phyloP scores from a whole-genome alignment of 2,888 invertebrate species.

The Phengaris arion region DNA sequence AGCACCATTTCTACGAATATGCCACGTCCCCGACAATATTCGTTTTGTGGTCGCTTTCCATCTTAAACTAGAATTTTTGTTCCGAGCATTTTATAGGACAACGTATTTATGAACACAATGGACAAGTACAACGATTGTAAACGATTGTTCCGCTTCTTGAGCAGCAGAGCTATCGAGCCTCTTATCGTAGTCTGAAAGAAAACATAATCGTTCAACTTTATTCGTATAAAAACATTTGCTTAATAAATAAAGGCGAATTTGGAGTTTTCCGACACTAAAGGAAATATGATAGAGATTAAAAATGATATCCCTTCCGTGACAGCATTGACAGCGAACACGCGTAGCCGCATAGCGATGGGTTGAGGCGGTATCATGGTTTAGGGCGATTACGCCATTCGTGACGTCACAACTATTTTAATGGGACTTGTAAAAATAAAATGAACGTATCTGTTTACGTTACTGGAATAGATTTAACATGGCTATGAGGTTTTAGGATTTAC shows the following conservation, averaged over 20 bases:
- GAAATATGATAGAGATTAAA: conserved; percentile 4
- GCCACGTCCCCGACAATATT: too few species aligned
- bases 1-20: neutral
- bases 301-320: conserved; percentile 11
- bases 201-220: neutral
- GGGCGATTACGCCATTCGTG: conserved; percentile 34
- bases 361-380: conserved; percentile 29
- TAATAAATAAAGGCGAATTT: neutral
- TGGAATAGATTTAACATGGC: conserved; percentile 11
- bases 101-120: neutral
- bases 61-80: neutral
- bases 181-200: neutral
- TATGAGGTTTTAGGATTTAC: neutral
- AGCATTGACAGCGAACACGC: conserved; percentile 1
- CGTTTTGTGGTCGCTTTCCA: neutral
- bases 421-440: conserved; percentile 33
- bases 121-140: neutral
- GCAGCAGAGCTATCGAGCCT: neutral
- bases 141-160: conserved; percentile 18
- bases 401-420: conserved; percentile 30
- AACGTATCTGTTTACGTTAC: conserved; percentile 4
- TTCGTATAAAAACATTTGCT: neutral
- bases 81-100: neutral
- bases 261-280: neutral
- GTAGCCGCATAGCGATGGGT: conserved; percentile 23